Evolutionary conservation across 2,888 invertebrate species (phyloP), one percentile per base, ranked within the genome.

Genomic region (Gymnosoma rotundatum): DNA sequence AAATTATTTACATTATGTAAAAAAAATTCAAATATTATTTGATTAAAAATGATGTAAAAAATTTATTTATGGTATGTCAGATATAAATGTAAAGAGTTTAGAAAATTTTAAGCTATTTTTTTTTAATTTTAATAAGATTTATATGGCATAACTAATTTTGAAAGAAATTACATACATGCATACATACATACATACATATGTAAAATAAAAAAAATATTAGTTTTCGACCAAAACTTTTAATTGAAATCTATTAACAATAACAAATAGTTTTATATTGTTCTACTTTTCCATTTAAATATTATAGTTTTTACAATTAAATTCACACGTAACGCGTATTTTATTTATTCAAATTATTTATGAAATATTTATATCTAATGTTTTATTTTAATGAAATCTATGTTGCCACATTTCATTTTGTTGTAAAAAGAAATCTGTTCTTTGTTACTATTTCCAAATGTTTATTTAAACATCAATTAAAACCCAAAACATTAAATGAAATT

Each of bases 331-430:
- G 7, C 6, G 32, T 32, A 32, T 32, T 38, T 4, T 38, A 38
- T 38, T 42, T 42, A 42, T 42, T 42, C 10, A 42, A 42, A 42
- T 42, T 42, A 12, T 42, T 42, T 42, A 42, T 42, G 6, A 32
- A 67, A 20, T 70, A 58, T 45, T 25, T 58, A 70, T 48, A 48
- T 50, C 8, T 21, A 25, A 63, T 42, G 25, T 63, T 16, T 48
- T n/a, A 0, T 5, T 48, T 48, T n/a, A 4, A 5, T 42, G 14
- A n/a, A 54, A 50, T 14, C 36, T 5, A 63, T 67, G 80, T 80
- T 80, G 73, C 80, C 80, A 74, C 80, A 80, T 80, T 80, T 80
- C 80, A 36, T 61, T 60, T 20, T 36, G 18, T 7, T 32, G 52
- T n/a, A 45, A 72, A 54, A 63, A 4, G 10, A 63, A 52, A 63